Conservation (phyloP, 2,113 vertebrate species). For the Nyctereutes procyonoides region DNA sequence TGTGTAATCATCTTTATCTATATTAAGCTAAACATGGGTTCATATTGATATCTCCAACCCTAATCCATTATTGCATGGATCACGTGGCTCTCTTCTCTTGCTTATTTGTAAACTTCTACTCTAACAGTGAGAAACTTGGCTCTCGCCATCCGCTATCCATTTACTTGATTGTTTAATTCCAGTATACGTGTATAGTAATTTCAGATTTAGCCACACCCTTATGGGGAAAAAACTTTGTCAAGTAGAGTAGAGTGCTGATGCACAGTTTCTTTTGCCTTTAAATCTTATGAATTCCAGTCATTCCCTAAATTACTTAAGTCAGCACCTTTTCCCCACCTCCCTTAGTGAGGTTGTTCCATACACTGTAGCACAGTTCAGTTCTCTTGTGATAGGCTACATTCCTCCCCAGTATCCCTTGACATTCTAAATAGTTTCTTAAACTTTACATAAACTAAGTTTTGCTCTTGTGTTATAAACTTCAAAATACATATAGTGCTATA, state of each 20-base stretch:
- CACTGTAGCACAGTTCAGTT: neutral
- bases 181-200: neutral
- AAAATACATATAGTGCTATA: neutral
- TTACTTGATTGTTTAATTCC: neutral
- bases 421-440: neutral
- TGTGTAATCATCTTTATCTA: neutral
- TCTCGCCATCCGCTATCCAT: neutral
- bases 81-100: neutral
- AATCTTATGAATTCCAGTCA: neutral
- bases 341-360: neutral
- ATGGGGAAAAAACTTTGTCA: neutral
- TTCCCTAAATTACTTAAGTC: neutral
- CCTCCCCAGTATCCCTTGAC: neutral
- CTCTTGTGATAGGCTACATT: neutral
- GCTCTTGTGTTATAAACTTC: neutral
- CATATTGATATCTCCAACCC: neutral
- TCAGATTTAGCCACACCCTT: neutral
- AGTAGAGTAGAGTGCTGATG: neutral
- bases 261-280: neutral
- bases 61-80: neutral
- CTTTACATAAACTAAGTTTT: neutral
- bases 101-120: neutral
- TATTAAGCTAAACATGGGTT: neutral
- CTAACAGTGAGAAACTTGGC: neutral
- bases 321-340: neutral